Conservation (phyloP, 1,140 invertebrate species). For the Halictus rubicundus region DNA sequence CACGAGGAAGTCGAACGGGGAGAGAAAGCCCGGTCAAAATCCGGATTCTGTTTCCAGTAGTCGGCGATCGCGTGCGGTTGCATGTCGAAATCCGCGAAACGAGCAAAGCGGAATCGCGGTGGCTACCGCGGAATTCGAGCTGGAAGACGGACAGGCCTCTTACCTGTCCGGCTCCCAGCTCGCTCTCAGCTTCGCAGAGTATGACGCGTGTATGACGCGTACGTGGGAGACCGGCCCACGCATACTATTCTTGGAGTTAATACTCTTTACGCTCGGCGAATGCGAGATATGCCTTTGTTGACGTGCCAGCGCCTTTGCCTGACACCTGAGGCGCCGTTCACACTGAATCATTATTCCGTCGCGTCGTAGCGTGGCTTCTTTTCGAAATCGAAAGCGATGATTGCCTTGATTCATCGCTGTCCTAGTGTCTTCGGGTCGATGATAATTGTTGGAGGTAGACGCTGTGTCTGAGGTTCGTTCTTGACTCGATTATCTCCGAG, state of each 20-base stretch:
- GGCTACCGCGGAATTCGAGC: conserved; percentile 23
- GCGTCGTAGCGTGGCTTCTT: too few species aligned
- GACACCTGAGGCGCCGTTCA: conserved; percentile 42
- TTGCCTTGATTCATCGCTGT: too few species aligned
- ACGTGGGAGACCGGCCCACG: conserved; percentile 69
- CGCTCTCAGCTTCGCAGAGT: background rate
- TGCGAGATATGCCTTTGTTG: conserved; percentile 74
- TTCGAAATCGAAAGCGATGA: too few species aligned
- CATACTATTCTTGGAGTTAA: conserved; percentile 74
- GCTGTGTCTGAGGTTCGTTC: too few species aligned
- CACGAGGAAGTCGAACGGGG: background rate
- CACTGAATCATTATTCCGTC: conserved; percentile 2
- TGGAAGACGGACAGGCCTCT: background rate
- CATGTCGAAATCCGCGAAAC: conserved; percentile 3
- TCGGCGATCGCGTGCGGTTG: background rate
- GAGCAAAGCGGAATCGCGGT: background rate
- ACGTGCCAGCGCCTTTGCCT: conserved; percentile 60
- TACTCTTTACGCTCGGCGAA: conserved; percentile 69
- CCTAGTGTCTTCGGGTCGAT: too few species aligned
- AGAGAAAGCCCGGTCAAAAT: background rate
- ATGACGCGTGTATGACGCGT: conserved; percentile 53
- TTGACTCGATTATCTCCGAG: too few species aligned
- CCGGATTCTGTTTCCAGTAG: background rate
- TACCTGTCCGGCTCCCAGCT: conserved; percentile 23
- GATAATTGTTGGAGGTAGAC: too few species aligned